These are phyloP conservation scores for Chlorodrepanis virens DNA, from an alignment of 2,113 vertebrate species.

Conservation along the genomic window DNA sequence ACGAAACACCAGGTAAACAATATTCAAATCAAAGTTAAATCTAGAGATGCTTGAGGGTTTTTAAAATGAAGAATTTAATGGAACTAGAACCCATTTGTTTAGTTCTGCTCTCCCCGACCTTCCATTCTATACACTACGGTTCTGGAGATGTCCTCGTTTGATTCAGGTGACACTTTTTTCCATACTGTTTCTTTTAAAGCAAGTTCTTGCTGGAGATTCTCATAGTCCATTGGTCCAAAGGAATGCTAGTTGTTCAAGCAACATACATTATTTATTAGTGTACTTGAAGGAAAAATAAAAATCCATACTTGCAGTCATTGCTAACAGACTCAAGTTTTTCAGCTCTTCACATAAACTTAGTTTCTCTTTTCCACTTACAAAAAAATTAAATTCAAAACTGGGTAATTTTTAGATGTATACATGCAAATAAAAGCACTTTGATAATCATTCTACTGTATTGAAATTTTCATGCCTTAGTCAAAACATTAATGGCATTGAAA, in stretches of 20 bases:
- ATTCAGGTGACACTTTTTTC: conserved; percentile 96
- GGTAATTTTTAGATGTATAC: neutral
- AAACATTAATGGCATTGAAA: neutral
- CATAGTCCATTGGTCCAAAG: conserved; percentile 96
- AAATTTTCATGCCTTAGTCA: neutral
- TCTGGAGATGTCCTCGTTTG: conserved; percentile 93
- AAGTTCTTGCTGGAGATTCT: conserved; percentile 97
- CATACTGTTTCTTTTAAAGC: conserved; percentile 96
- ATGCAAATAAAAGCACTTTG: conserved; percentile 4
- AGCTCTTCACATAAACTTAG: conserved; percentile 16
- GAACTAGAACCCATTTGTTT: conserved; percentile 68
- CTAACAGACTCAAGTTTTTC: conserved; percentile 58
- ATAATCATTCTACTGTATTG: neutral
- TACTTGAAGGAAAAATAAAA: conserved; percentile 69
- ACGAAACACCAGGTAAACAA: conserved; percentile 68
- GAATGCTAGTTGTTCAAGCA: conserved; percentile 91
- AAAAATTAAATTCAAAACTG: neutral
- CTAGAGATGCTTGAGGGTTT: conserved; percentile 62
- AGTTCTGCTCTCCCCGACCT: conserved; percentile 82
- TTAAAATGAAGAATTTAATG: conserved; percentile 56
- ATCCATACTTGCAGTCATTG: conserved; percentile 70
- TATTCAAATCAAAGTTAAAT: conserved; percentile 46
- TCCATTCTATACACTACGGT: conserved; percentile 99
- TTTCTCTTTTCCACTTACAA: neutral
- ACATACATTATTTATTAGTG: conserved; percentile 92